Percentiles rank a stretch among this genome's conserved stretches.
These are phyloP conservation scores for Rhinolophus sinicus DNA, from an alignment of 2,113 vertebrate species.

Conservation along the genomic window DNA sequence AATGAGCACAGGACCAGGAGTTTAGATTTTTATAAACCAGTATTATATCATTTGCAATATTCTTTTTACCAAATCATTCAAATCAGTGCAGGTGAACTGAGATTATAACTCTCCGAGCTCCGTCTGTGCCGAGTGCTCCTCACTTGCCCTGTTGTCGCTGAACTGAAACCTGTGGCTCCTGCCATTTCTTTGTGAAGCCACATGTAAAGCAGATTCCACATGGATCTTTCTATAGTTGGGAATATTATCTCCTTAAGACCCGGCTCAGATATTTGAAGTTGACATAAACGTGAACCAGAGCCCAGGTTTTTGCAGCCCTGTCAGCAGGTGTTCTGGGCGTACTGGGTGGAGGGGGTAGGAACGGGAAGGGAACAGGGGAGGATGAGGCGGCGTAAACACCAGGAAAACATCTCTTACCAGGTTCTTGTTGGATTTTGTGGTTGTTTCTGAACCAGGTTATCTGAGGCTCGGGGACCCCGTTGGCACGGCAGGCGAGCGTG, in stretches of 20 bases:
- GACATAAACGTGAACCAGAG: not conserved
- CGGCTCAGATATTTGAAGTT: not conserved
- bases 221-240: not conserved
- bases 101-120: not conserved
- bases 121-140: not conserved
- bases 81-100: not conserved
- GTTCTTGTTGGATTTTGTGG: slow-evolving; percentile 88
- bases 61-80: not conserved
- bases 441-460: slow-evolving; percentile 96
- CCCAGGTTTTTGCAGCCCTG: not conserved
- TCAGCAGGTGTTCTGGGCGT: not conserved
- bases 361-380: too few species aligned
- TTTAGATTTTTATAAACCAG: not conserved
- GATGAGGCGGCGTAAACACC: not conserved
- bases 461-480: slow-evolving; percentile 90
- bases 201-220: not conserved
- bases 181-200: not conserved
- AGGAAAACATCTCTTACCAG: slow-evolving; percentile 88
- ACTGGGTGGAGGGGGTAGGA: not conserved
- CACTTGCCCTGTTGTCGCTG: not conserved
- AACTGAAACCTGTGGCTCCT: not conserved
- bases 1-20: not conserved
- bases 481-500: slow-evolving; percentile 88
- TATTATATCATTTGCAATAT: not conserved
- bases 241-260: not conserved